A percentile compares a stretch with the other conserved stretches of the same genome.
Evolutionary conservation across 1,140 invertebrate species (phyloP).

Genomic region (Musca domestica): DNA sequence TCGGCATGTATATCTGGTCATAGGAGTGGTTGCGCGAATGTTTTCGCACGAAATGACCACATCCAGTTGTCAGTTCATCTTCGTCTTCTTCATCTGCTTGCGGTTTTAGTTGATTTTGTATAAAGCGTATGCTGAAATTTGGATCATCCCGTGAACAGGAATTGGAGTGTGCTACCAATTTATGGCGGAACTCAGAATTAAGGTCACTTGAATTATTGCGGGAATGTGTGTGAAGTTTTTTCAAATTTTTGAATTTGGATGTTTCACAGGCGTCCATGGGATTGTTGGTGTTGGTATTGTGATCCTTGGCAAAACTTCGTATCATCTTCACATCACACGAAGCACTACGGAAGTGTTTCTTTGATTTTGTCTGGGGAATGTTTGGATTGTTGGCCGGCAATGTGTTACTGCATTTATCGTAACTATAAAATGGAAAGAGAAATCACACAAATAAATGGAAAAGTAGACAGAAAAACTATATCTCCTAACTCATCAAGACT

Average conservation of each 20-base stretch:
- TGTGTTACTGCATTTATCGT: slow-evolving; percentile 49
- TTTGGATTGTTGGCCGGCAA: slow-evolving; percentile 27
- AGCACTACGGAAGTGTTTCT: slow-evolving; percentile 52
- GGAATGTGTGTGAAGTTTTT: slow-evolving; percentile 51
- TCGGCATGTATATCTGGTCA: slow-evolving; percentile 54
- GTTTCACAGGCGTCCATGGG: slow-evolving; percentile 29
- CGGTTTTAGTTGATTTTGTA: slow-evolving; percentile 50
- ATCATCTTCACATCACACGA: slow-evolving; percentile 54
- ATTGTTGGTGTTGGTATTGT: slow-evolving; percentile 35
- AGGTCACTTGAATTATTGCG: slow-evolving; percentile 53
- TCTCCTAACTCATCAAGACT: too few species aligned
- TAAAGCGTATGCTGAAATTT: slow-evolving; percentile 42
- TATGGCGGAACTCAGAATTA: slow-evolving; percentile 43
- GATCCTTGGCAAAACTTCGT: slow-evolving; percentile 49
- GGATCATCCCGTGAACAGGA: slow-evolving; percentile 45
- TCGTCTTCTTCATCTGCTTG: slow-evolving; percentile 46
- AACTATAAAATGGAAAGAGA: slow-evolving; percentile 31
- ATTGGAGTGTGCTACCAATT: slow-evolving; percentile 40
- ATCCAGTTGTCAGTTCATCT: slow-evolving; percentile 46
- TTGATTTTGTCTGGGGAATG: slow-evolving; percentile 47
- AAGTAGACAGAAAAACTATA: too few species aligned
- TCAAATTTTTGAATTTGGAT: slow-evolving; percentile 47
- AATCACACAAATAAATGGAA: too few species aligned
- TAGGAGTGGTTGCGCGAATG: slow-evolving; percentile 53
- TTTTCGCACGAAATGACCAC: slow-evolving; percentile 51